Percentiles rank a stretch among this genome's conserved stretches.
These are phyloP conservation scores for Clarias macrocephalus DNA, from an alignment of 2,113 vertebrate species.

Conservation along the genomic window DNA sequence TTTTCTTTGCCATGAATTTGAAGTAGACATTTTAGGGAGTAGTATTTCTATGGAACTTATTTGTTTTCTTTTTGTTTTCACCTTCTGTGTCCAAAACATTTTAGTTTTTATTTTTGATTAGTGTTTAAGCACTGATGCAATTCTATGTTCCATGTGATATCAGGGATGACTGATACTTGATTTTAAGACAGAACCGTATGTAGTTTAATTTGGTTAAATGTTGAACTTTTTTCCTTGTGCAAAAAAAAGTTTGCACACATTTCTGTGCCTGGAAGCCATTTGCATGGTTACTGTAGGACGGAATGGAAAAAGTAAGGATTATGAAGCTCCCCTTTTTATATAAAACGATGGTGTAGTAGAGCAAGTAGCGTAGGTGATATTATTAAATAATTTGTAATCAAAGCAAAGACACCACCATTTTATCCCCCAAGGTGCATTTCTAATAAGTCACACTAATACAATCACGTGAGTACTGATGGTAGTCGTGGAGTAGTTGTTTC, in stretches of 20 bases:
- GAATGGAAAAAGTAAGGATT: conserved; percentile 5
- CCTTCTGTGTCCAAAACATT: conserved; percentile 30
- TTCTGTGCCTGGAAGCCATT: conserved; percentile 39
- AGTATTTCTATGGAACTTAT: conserved; percentile 53
- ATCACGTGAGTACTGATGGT: conserved; percentile 14
- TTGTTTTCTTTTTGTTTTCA: conserved; percentile 50
- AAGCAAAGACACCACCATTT: conserved; percentile 1
- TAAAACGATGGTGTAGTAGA: neutral
- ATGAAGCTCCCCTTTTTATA: neutral
- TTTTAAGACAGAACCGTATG: conserved; percentile 54
- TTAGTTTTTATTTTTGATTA: conserved; percentile 48
- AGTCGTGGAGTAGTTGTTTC: conserved; percentile 12
- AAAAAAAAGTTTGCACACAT: conserved; percentile 48
- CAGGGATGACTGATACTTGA: conserved; percentile 66
- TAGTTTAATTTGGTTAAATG: conserved; percentile 52
- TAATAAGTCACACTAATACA: neutral
- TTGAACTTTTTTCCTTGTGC: conserved; percentile 46
- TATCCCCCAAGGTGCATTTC: neutral
- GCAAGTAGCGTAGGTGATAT: conserved; percentile 15
- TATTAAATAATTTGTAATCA: conserved; percentile 14
- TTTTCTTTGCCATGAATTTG: conserved; percentile 49
- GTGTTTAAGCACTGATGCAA: conserved; percentile 47
- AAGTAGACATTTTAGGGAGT: conserved; percentile 62
- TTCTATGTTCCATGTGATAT: conserved; percentile 64
- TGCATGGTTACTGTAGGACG: neutral